Conservation (phyloP, 1,140 invertebrate genomes). For the Panulirus ornatus region DNA sequence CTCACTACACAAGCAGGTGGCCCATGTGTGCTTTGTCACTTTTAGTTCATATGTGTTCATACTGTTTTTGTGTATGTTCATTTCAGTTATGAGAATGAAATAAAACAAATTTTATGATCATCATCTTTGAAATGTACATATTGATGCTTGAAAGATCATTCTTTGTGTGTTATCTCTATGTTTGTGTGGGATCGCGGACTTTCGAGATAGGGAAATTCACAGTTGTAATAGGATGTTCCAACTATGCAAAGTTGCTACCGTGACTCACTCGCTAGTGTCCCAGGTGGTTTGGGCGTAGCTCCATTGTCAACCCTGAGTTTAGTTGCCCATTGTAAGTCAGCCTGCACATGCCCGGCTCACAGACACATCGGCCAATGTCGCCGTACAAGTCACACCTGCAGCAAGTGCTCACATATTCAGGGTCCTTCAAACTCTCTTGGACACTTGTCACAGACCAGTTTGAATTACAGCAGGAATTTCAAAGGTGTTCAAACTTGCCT, state of each 20-base stretch:
- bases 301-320: slow-evolving; percentile 71
- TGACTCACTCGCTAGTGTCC: slow-evolving; percentile 68
- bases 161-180: slow-evolving; percentile 66
- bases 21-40: slow-evolving; percentile 51
- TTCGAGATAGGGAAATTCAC: slow-evolving; percentile 69
- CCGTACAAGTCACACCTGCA: slow-evolving; percentile 67
- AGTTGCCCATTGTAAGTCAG: slow-evolving; percentile 66
- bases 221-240: slow-evolving; percentile 69
- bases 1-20: slow-evolving; percentile 64
- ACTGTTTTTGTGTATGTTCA: slow-evolving; percentile 57
- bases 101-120: slow-evolving; percentile 50
- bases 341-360: slow-evolving; percentile 68
- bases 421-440: slow-evolving; percentile 73
- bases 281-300: slow-evolving; percentile 66
- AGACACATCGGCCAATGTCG: slow-evolving; percentile 63
- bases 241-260: slow-evolving; percentile 71
- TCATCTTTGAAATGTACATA: slow-evolving; percentile 63
- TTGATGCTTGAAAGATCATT: slow-evolving; percentile 68
- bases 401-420: slow-evolving; percentile 71
- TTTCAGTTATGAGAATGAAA: slow-evolving; percentile 50
- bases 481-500: slow-evolving; percentile 6
- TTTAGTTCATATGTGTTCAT: slow-evolving; percentile 69
- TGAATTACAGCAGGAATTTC: slow-evolving; percentile 7
- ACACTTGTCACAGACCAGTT: slow-evolving; percentile 44
- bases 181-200: slow-evolving; percentile 72